Evolutionary conservation across 2,888 invertebrate species (phyloP).

Genomic region (Drosophila longiperda): DNA sequence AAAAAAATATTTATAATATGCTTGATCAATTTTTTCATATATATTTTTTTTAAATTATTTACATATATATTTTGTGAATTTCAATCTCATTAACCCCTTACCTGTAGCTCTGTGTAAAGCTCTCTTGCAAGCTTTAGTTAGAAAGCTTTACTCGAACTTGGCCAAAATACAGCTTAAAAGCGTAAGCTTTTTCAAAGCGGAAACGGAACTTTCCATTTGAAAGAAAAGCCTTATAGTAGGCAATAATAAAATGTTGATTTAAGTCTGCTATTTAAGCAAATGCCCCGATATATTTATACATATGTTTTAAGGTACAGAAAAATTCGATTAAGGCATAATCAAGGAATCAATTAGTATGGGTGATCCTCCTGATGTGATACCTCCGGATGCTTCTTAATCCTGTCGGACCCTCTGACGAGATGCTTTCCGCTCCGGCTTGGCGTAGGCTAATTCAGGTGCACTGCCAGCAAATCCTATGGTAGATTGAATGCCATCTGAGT

Average conservation of each 20-base stretch:
- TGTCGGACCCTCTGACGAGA: slow-evolving; percentile 10
- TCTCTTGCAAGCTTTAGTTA: slow-evolving; percentile 8
- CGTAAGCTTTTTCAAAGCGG: slow-evolving; percentile 25
- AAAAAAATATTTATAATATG: not conserved
- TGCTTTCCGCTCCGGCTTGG: slow-evolving; percentile 40
- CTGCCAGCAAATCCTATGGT: slow-evolving; percentile 54
- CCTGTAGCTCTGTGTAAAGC: slow-evolving; percentile 41
- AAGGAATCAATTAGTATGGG: slow-evolving; percentile 24
- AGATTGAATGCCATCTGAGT: slow-evolving; percentile 13
- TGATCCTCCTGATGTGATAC: slow-evolving; percentile 71
- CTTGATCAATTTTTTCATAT: not conserved
- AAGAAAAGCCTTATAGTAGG: slow-evolving; percentile 35
- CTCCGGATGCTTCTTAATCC: slow-evolving; percentile 41
- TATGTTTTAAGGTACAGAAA: slow-evolving; percentile 10
- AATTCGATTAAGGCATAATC: not conserved
- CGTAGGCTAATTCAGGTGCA: slow-evolving; percentile 54
- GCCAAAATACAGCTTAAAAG: slow-evolving; percentile 25
- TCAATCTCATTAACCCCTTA: not conserved
- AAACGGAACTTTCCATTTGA: slow-evolving; percentile 34
- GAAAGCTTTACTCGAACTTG: not conserved
- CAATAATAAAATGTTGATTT: slow-evolving; percentile 4
- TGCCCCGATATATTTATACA: slow-evolving; percentile 51
- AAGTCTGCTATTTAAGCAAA: slow-evolving; percentile 65
- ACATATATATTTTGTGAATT: not conserved
- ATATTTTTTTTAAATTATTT: no score